Evolutionary conservation across 1,140 invertebrate genomes (phyloP).

Genomic region (Drosophila suzukii): DNA sequence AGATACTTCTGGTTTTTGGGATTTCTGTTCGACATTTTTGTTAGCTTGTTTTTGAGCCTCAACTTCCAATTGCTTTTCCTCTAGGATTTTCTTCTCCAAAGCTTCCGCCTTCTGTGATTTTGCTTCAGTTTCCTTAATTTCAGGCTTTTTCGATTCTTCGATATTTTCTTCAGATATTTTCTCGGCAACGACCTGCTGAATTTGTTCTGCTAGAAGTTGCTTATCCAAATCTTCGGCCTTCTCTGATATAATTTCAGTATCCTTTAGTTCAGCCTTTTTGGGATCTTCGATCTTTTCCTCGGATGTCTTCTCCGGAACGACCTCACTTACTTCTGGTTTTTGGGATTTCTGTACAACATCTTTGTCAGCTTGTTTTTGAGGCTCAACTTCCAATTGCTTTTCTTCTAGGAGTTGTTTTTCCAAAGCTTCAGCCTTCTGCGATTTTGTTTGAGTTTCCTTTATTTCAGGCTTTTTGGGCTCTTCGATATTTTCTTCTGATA

Average conservation of each 20-base stretch:
- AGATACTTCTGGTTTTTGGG: slow-evolving; percentile 6
- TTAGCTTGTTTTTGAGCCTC: slow-evolving; percentile 36
- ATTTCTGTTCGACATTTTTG: background rate
- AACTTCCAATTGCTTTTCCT: slow-evolving; percentile 23
- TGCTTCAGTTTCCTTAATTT: slow-evolving; percentile 2
- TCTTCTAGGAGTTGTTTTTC: background rate
- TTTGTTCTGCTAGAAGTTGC: slow-evolving; percentile 30
- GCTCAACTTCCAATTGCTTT: background rate
- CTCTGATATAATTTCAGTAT: slow-evolving; percentile 29
- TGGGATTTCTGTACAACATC: slow-evolving; percentile 1
- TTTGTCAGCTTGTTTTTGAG: background rate
- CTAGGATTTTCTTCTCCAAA: slow-evolving; percentile 38
- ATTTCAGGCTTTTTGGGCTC: slow-evolving; percentile 11
- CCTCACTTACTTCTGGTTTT: slow-evolving; percentile 47
- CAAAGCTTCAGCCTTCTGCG: background rate
- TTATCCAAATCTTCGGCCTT: slow-evolving; percentile 42
- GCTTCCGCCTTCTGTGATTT: slow-evolving; percentile 51
- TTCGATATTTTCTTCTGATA: slow-evolving; percentile 22
- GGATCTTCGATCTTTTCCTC: slow-evolving; percentile 10
- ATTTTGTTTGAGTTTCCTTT: no score
- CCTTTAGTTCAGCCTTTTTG: slow-evolving; percentile 3
- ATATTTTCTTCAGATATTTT: slow-evolving; percentile 25
- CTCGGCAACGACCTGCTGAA: slow-evolving; percentile 19
- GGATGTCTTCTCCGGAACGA: slow-evolving; percentile 16
- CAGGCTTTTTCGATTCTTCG: slow-evolving; percentile 8